Evolutionary conservation across 2,888 invertebrate species (phyloP), one percentile per base, ranked within the genome.

Genomic region (Drosophila siamana): DNA sequence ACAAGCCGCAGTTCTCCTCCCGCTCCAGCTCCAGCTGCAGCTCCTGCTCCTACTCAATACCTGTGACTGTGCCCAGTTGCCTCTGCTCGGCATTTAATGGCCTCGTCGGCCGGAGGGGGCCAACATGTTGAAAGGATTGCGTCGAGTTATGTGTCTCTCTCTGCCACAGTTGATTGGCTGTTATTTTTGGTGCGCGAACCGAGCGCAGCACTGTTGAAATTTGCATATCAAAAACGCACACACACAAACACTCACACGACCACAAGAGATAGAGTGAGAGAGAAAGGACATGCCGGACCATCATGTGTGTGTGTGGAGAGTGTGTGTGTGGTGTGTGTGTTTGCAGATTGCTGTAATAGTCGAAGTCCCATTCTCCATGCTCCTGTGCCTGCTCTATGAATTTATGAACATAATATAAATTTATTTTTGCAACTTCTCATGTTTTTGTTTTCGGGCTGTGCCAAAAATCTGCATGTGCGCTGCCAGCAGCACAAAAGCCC

Each of bases 371-470:
- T 22, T 26, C 26, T 19, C 19, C 19, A 19, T 1, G 26, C 16
- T 54, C 56, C 54, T 13, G 52, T 24, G 51, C 8, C 52, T 15
- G 81, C 85, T 89, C 87, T 88, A 81, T 88, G 85, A 91, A 90
- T 91, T 91, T 91, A 90, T 90, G 90, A 89, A 86, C 86, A 89
- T 89, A 90, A 91, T 90, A 89, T 89, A 89, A 91, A 91, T 90
- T 91, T 91, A 91, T 91, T 89, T 89, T 86, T 86, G 86, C 88
- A 81, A 87, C 88, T 84, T 84, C 79, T 82, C 86, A 87, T 89
- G 86, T 89, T 88, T 87, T 84, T 88, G 84, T 86, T 86, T 81
- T 33, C 33, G 33, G 5, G 33, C n/a, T 4, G 24, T 76, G 84
- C 75, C 61, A 47, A 85, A 87, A 86, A 88, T 85, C 83, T 85